Evolutionary conservation across 1,140 invertebrate species (phyloP).

Genomic region (Stratiolaelaps scimitus): DNA sequence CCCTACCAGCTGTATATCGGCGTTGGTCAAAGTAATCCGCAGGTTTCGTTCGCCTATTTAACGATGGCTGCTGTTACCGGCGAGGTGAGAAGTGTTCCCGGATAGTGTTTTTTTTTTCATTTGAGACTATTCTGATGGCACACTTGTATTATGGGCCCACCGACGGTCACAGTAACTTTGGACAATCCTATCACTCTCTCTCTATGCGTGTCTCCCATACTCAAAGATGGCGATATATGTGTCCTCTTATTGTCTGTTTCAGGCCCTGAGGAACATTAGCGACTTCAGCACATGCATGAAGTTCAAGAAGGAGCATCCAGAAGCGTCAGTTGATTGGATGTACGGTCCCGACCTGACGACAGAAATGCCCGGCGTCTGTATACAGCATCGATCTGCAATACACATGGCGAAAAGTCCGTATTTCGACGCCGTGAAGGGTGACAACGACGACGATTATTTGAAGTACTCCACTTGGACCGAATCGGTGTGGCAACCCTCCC

Average conservation of each 20-base stretch:
- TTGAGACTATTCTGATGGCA: conserved; percentile 35
- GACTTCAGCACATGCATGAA: conserved; percentile 1
- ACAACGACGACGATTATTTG: conserved; percentile 63
- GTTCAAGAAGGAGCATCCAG: background rate
- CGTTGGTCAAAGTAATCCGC: conserved; percentile 34
- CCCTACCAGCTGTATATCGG: conserved; percentile 40
- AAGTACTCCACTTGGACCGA: conserved; percentile 81
- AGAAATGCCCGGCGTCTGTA: conserved; percentile 5
- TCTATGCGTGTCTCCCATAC: background rate
- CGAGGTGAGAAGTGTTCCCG: background rate
- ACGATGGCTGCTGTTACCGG: background rate
- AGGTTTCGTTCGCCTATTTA: conserved; percentile 37
- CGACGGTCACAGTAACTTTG: conserved; percentile 28
- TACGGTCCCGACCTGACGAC: conserved; percentile 6
- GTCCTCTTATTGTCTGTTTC: background rate
- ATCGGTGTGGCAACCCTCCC: conserved; percentile 63
- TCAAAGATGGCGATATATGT: background rate
- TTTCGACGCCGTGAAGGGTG: conserved; percentile 37
- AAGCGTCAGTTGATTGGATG: conserved; percentile 28
- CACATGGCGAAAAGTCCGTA: background rate
- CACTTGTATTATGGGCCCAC: too few species aligned
- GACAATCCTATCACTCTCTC: background rate
- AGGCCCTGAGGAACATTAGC: conserved; percentile 31
- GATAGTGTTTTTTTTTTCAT: too few species aligned
- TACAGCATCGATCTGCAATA: conserved; percentile 39